A percentile compares a stretch with the other conserved stretches of the same genome.
Evolutionary conservation across 2,888 invertebrate genomes (phyloP).

Genomic region (Sphinx pinastri): DNA sequence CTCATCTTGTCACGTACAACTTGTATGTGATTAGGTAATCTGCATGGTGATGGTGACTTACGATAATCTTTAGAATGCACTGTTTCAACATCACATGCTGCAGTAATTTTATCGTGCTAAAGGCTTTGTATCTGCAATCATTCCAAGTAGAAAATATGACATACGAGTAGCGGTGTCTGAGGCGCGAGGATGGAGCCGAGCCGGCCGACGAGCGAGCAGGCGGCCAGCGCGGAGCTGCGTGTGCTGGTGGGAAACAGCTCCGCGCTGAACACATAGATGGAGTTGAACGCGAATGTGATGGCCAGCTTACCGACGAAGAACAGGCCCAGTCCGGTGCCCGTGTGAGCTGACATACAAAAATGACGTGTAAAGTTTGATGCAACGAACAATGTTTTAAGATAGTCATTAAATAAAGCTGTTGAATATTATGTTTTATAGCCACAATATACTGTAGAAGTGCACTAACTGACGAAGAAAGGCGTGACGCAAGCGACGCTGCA

Average conservation of each 20-base stretch:
- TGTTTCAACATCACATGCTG: no score
- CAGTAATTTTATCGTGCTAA: no score
- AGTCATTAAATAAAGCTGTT: background rate
- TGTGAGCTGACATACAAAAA: slow-evolving; percentile 51
- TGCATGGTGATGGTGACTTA: background rate
- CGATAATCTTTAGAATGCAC: no score
- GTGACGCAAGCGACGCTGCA: slow-evolving; percentile 68
- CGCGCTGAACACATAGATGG: slow-evolving; percentile 87
- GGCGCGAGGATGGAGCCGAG: slow-evolving; percentile 88
- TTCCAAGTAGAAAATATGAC: slow-evolving; percentile 29
- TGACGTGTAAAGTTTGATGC: no score
- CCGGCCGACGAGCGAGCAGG: slow-evolving; percentile 88
- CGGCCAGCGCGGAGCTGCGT: slow-evolving; percentile 86
- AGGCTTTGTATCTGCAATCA: no score
- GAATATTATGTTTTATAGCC: background rate
- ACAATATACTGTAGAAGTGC: background rate
- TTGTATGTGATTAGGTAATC: background rate
- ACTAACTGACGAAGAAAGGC: slow-evolving; percentile 67
- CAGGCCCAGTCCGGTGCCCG: slow-evolving; percentile 61
- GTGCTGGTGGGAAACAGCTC: slow-evolving; percentile 89
- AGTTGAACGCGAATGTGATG: slow-evolving; percentile 87
- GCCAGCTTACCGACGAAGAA: slow-evolving; percentile 87
- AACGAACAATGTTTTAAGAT: background rate
- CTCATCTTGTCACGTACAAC: no score
- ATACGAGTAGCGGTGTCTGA: slow-evolving; percentile 86